phyloP scores from a whole-genome alignment of 2,888 invertebrate genomes.

The Polydrusus pterygomalis region DNA sequence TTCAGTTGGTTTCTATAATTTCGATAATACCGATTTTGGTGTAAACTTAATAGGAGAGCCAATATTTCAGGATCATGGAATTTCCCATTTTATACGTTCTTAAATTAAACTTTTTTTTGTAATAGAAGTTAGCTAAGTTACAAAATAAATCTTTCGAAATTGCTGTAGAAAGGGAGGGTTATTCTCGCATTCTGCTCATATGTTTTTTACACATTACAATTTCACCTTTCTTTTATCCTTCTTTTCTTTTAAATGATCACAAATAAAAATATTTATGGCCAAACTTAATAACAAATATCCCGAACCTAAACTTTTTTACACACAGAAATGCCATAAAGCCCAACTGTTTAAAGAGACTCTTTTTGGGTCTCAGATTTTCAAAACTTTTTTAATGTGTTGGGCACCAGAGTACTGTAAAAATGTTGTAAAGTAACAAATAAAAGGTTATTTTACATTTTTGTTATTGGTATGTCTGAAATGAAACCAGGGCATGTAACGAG shows the following conservation, averaged over 20 bases:
- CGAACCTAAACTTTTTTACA: neutral
- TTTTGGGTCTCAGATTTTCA: neutral
- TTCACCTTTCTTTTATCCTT: neutral
- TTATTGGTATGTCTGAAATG: no score
- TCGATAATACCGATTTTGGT: no score
- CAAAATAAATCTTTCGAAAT: neutral
- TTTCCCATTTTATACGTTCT: no score
- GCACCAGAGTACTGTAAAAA: neutral
- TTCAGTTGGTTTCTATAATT: no score
- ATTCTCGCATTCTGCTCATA: neutral
- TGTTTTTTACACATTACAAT: neutral
- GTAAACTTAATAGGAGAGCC: no score
- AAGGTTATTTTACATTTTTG: neutral
- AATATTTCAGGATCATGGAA: no score
- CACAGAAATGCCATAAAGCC: neutral
- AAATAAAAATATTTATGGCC: slow-evolving; percentile 3
- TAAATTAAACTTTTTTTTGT: neutral
- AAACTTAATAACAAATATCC: slow-evolving; percentile 8
- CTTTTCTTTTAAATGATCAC: neutral
- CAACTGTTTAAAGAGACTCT: slow-evolving; percentile 1
- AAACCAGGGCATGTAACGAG: no score
- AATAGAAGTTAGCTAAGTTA: neutral
- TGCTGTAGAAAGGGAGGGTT: neutral
- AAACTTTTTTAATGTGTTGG: slow-evolving; percentile 8
- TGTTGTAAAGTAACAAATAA: neutral